These are phyloP conservation scores for Python bivittatus DNA, from an alignment of 2,113 vertebrate species.

Conservation along the genomic window DNA sequence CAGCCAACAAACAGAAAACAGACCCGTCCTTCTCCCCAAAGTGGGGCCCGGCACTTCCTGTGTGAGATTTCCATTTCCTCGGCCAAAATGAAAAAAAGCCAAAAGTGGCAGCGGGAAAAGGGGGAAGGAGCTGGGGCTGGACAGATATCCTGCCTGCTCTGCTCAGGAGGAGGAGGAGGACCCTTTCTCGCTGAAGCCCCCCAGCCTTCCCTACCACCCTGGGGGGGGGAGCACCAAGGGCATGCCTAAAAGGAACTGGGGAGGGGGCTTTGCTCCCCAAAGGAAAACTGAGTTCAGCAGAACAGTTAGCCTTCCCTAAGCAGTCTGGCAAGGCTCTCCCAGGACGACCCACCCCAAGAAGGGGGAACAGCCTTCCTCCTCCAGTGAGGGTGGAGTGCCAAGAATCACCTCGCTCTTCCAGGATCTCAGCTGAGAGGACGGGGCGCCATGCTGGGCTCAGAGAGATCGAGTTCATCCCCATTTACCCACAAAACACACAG, in stretches of 20 bases:
- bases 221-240: neutral
- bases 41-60: slow-evolving; percentile 79
- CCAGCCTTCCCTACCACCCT: accelerated
- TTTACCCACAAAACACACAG: too few species aligned
- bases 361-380: too few species aligned
- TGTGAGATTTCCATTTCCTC: slow-evolving; percentile 79
- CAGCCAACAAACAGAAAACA: slow-evolving; percentile 78
- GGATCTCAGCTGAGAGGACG: neutral
- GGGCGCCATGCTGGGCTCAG: neutral
- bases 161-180: neutral
- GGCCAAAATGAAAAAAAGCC: slow-evolving; percentile 74
- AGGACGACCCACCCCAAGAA: neutral
- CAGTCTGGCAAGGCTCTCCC: too few species aligned
- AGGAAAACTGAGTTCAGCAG: too few species aligned
- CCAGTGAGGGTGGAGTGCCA: neutral
- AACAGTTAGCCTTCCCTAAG: too few species aligned
- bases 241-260: neutral
- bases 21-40: slow-evolving; percentile 73
- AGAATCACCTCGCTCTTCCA: neutral
- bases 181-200: neutral
- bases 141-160: slow-evolving; percentile 33
- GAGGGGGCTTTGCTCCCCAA: neutral
- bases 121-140: slow-evolving; percentile 63
- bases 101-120: slow-evolving; percentile 61
- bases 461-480: neutral